Evolutionary conservation across 2,888 invertebrate genomes (phyloP).

Genomic region (Fragum whitleyi): DNA sequence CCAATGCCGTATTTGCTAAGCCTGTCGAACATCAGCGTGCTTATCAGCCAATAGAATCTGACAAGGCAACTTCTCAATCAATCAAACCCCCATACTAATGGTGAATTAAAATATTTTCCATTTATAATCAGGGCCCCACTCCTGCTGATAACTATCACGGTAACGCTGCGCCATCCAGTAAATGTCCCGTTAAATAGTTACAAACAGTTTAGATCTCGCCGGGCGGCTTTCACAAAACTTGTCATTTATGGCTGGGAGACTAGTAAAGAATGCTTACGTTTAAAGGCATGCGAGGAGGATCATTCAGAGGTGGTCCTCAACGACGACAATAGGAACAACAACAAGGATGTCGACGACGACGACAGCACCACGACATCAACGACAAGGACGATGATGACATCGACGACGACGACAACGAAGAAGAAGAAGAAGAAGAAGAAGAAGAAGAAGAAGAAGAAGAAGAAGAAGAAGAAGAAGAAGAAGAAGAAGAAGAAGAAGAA

Average conservation of each 20-base stretch:
- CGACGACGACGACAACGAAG: no score
- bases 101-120: slow-evolving; percentile 41
- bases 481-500: no score
- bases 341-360: no score
- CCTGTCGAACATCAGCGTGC: slow-evolving; percentile 28
- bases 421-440: no score
- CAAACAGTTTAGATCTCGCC: slow-evolving; percentile 3
- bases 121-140: slow-evolving; percentile 35
- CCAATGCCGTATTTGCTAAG: slow-evolving; percentile 21
- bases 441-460: no score
- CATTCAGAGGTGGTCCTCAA: no score
- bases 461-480: no score
- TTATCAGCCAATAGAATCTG: slow-evolving; percentile 41
- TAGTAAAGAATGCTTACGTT: no score
- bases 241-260: not conserved
- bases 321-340: no score
- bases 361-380: no score
- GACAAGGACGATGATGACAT: no score
- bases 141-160: slow-evolving; percentile 13
- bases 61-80: slow-evolving; percentile 32
- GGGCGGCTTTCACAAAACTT: not conserved
- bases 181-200: slow-evolving; percentile 12
- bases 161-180: slow-evolving; percentile 11
- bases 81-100: slow-evolving; percentile 37
- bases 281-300: no score